Evolutionary conservation across 2,797 vertebrate species (phyloP).

Genomic region (Syngnathus rostellatus): DNA sequence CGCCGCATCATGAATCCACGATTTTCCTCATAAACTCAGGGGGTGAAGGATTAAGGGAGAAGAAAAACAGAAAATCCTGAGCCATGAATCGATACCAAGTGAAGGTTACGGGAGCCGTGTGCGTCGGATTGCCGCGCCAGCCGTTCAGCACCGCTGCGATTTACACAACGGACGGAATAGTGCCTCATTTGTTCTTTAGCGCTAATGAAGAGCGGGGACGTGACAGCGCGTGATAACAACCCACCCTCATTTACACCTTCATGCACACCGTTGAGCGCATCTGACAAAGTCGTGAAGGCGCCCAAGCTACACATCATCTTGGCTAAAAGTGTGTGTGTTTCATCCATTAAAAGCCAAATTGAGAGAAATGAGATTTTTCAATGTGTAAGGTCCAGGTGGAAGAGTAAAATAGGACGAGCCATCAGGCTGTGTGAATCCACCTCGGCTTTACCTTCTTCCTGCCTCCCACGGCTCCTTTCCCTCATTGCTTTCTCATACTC

Average conservation of each 20-base stretch:
- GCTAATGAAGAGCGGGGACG: conserved; percentile 43
- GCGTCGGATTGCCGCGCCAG: background rate
- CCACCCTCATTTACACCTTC: conserved; percentile 39
- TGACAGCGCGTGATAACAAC: conserved; percentile 42
- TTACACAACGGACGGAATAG: too few species aligned
- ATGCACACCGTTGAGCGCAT: conserved; percentile 1
- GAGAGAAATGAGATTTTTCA: background rate
- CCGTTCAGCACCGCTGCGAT: too few species aligned
- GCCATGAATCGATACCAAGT: conserved; percentile 33
- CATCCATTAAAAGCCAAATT: too few species aligned
- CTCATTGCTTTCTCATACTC: background rate
- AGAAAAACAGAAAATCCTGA: conserved; percentile 53
- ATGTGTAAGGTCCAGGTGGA: background rate
- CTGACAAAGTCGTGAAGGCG: conserved; percentile 16
- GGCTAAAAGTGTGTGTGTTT: conserved; percentile 11
- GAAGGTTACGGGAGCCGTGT: conserved; percentile 48
- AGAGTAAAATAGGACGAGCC: background rate
- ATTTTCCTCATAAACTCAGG: conserved; percentile 1
- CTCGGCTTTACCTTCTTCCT: conserved; percentile 2
- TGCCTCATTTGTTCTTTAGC: conserved; percentile 23
- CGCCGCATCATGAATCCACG: background rate
- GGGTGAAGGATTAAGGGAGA: conserved; percentile 39
- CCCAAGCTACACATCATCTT: conserved; percentile 49
- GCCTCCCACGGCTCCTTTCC: conserved; percentile 2
- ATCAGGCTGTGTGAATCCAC: background rate